phyloP scores from a whole-genome alignment of 2,888 invertebrate genomes.

The Caenorhabditis becei region DNA sequence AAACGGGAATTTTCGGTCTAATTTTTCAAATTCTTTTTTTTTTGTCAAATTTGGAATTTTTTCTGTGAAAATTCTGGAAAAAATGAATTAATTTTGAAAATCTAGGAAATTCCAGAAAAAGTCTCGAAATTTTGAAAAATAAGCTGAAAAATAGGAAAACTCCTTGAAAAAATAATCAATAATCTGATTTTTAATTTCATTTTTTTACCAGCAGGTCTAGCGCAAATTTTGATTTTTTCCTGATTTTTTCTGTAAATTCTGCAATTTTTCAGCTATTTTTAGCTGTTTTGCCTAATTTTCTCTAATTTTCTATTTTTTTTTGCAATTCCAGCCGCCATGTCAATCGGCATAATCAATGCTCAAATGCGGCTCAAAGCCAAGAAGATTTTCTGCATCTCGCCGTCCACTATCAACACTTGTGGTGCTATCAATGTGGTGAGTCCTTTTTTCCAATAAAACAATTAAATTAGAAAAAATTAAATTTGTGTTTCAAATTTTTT shows the following conservation, averaged over 20 bases:
- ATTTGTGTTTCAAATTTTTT: neutral
- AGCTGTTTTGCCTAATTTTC: neutral
- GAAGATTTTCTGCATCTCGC: slow-evolving; percentile 84
- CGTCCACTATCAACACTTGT: slow-evolving; percentile 84
- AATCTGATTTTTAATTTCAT: no score
- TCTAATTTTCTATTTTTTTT: neutral
- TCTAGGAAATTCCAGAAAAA: no score
- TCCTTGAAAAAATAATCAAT: no score
- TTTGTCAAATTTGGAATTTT: no score
- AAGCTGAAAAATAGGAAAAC: no score
- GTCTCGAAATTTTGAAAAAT: no score
- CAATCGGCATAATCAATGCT: slow-evolving; percentile 84
- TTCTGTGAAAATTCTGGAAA: no score
- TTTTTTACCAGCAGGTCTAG: no score
- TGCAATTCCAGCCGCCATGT: slow-evolving; percentile 84
- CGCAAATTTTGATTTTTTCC: no score
- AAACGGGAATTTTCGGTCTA: no score
- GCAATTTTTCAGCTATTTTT: neutral
- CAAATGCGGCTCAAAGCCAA: slow-evolving; percentile 83
- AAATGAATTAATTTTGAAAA: no score
- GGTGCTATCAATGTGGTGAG: slow-evolving; percentile 83
- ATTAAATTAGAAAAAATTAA: neutral
- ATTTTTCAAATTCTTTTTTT: no score
- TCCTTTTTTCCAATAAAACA: neutral
- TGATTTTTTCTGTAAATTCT: neutral